Percentiles rank a stretch among this genome's conserved stretches.
Evolutionary conservation across 2,888 invertebrate species (phyloP).

Genomic region (Cheilosia variabilis): DNA sequence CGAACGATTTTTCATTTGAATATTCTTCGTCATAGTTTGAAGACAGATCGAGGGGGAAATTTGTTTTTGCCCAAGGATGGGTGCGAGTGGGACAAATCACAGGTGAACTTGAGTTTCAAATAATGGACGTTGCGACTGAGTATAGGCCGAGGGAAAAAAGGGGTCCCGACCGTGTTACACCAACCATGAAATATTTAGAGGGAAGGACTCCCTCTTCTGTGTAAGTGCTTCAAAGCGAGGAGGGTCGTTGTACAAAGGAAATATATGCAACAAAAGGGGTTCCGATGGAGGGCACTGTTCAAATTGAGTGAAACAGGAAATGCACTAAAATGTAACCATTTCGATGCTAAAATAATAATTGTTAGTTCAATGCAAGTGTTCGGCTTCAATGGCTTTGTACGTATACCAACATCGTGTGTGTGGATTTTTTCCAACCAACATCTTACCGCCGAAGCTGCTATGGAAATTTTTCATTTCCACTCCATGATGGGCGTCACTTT

Average conservation of each 20-base stretch:
- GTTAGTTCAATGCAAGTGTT: slow-evolving; percentile 24
- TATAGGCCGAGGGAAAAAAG: neutral
- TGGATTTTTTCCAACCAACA: neutral
- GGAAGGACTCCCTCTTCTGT: slow-evolving; percentile 24
- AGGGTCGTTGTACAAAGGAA: slow-evolving; percentile 6
- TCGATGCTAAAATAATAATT: slow-evolving; percentile 14
- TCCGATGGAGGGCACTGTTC: slow-evolving; percentile 1
- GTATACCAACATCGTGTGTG: neutral
- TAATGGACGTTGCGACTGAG: slow-evolving; percentile 13
- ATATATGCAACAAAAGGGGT: slow-evolving; percentile 21
- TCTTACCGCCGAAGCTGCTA: too few relatives aligned
- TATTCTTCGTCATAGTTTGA: slow-evolving; percentile 10
- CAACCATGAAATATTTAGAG: slow-evolving; percentile 22
- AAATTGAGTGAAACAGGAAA: slow-evolving; percentile 33
- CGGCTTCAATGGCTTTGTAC: slow-evolving; percentile 21
- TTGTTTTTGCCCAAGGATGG: neutral
- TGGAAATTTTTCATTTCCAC: too few relatives aligned
- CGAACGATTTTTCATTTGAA: neutral
- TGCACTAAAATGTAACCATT: slow-evolving; percentile 30
- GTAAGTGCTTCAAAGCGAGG: slow-evolving; percentile 16
- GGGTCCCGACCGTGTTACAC: slow-evolving; percentile 23
- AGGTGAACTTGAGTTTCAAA: slow-evolving; percentile 26
- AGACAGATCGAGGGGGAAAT: neutral
- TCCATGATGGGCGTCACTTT: slow-evolving; percentile 1
- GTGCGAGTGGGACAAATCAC: slow-evolving; percentile 18